Evolutionary conservation across 2,113 vertebrate genomes (phyloP), one percentile per base, ranked within the genome.

Genomic region (Sisor rabdophorus): DNA sequence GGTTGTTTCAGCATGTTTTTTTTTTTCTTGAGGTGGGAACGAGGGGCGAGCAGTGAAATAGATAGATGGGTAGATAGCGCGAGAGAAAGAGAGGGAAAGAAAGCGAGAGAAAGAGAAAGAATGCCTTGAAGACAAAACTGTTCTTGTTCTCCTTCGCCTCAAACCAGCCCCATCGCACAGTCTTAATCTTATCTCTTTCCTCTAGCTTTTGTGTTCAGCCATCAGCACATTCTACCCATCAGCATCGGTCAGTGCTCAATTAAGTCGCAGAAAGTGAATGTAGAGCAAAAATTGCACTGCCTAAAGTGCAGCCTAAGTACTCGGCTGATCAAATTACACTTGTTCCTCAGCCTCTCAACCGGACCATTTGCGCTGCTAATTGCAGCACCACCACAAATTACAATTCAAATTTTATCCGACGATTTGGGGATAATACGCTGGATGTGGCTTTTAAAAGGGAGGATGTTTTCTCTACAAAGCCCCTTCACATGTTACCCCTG

Each of bases 121-220:
- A 90, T 85, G 89, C 89, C 89, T 91, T 89, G 87, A 91, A 92
- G 90, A 92, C 89, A 92, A 88, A 91, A 91, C 87, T 84, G 85
- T 88, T 87, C 88, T 88, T 87, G 87, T 87, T 89, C 89, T 87
- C 87, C 87, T 85, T 87, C 26, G 28, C 88, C 85, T 87, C 82
- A 76, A 67, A 84, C 89, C 89, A 87, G 88, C 90, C 90, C 87
- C 86, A 86, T 56, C 24, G 17, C 74, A 56, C 53, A 47, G 65
- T 65, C 77, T 72, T 65, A 72, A 65, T 72, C 77, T 78, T 65
- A 78, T 40, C 75, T 73, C 63, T 30, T 63, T 87, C 87, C 86
- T 89, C 89, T 87, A 82, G 89, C 87, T 87, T 87, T 89, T 90
- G 89, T 88, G 84, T 85, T 86, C 87, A 84, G 88, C 88, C 87